Conservation (phyloP, 2,888 invertebrate genomes). For the Anticlea derivata region DNA sequence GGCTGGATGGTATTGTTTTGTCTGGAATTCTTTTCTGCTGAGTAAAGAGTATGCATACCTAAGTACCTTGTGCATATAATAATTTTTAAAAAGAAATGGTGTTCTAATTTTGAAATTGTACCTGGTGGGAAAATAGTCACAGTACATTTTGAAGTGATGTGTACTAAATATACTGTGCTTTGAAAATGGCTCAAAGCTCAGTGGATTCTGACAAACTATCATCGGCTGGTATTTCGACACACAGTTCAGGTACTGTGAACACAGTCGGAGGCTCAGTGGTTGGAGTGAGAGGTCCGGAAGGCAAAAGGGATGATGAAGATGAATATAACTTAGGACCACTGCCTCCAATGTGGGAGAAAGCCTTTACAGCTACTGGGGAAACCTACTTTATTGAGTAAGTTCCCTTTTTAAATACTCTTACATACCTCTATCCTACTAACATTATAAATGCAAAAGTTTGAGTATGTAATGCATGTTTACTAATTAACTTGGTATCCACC, state of each 20-base stretch:
- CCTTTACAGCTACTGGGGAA: conserved; percentile 98
- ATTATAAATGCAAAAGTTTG: no score
- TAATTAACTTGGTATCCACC: no score
- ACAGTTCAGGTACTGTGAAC: conserved; percentile 77
- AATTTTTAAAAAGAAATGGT: conserved; percentile 34
- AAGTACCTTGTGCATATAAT: conserved; percentile 9
- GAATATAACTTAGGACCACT: conserved; percentile 94
- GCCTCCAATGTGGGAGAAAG: conserved; percentile 98
- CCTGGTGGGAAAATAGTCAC: conserved; percentile 37
- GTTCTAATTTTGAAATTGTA: conserved; percentile 38
- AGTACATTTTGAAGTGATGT: conserved; percentile 32
- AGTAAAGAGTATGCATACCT: conserved; percentile 50
- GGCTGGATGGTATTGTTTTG: conserved; percentile 76
- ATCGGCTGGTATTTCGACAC: conserved; percentile 77
- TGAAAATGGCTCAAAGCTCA: conserved; percentile 72
- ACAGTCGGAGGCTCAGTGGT: conserved; percentile 77
- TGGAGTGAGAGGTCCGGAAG: conserved; percentile 70
- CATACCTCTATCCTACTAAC: neutral
- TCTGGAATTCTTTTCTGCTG: conserved; percentile 67
- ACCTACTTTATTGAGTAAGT: conserved; percentile 98
- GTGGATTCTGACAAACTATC: conserved; percentile 79
- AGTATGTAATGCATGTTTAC: no score
- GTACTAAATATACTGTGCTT: conserved; percentile 20
- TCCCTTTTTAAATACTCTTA: neutral
- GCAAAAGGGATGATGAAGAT: conserved; percentile 84